A percentile compares a stretch with the other conserved stretches of the same genome.
Evolutionary conservation across 2,888 invertebrate species (phyloP).

Genomic region (Stenotaenia linearis): DNA sequence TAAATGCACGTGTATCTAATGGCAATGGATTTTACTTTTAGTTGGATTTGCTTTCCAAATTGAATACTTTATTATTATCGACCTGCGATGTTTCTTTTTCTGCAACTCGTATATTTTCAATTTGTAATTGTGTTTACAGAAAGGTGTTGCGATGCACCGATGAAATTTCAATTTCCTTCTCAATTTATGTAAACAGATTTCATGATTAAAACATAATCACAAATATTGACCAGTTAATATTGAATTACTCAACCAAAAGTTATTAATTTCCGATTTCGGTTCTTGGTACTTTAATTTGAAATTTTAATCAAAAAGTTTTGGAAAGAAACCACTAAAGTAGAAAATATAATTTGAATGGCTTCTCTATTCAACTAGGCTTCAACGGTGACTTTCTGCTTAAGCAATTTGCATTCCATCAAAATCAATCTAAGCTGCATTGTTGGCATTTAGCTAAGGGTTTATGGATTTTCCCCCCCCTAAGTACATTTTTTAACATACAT

Average conservation of each 20-base stretch:
- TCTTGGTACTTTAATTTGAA: neutral
- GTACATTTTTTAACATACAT: neutral
- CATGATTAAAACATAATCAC: neutral
- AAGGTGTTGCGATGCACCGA: too few relatives aligned
- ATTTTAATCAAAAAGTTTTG: neutral
- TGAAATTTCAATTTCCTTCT: too few relatives aligned
- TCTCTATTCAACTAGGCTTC: neutral
- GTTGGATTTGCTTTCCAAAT: too few relatives aligned
- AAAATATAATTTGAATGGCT: conserved; percentile 17
- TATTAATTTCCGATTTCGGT: neutral
- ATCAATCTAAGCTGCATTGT: neutral
- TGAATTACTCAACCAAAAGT: neutral
- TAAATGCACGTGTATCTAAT: too few relatives aligned
- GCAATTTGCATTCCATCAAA: neutral
- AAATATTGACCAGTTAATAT: neutral
- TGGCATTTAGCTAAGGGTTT: neutral
- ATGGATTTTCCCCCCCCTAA: neutral
- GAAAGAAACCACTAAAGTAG: neutral
- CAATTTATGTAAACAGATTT: neutral
- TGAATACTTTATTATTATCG: too few relatives aligned
- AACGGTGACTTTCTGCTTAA: neutral
- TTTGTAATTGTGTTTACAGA: too few relatives aligned
- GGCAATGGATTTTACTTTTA: too few relatives aligned
- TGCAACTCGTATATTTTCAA: too few relatives aligned
- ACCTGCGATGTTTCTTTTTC: too few relatives aligned